These are phyloP conservation scores for Lepus oiostolus DNA, from an alignment of 2,797 vertebrate species.

Conservation along the genomic window DNA sequence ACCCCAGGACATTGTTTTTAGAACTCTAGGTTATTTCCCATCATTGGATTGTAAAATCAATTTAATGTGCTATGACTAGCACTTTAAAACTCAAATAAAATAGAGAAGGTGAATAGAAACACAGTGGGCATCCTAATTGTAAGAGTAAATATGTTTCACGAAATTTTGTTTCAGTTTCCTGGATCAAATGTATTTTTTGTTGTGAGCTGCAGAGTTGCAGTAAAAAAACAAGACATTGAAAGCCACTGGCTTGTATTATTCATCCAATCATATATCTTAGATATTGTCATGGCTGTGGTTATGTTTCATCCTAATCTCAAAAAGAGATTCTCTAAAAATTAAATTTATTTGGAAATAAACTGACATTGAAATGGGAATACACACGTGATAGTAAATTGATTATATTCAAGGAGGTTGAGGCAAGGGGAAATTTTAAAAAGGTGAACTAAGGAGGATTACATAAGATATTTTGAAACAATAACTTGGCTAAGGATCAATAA, in stretches of 20 bases:
- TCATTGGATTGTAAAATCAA: slow-evolving; percentile 36
- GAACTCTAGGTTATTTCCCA: not conserved
- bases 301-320: not conserved
- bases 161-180: slow-evolving; percentile 17
- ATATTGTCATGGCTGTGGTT: not conserved
- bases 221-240: not conserved
- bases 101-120: slow-evolving; percentile 19
- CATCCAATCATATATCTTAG: not conserved
- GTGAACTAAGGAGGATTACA: not conserved
- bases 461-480: not conserved
- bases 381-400: not conserved
- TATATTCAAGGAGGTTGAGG: not conserved
- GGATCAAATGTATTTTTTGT: not conserved
- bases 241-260: slow-evolving; percentile 28
- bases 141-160: not conserved
- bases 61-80: slow-evolving; percentile 17
- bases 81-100: slow-evolving; percentile 22
- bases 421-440: not conserved
- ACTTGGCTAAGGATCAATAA: not conserved
- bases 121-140: not conserved
- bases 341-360: not conserved
- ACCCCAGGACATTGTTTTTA: not conserved
- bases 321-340: not conserved
- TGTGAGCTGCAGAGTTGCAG: not conserved
- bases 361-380: not conserved